Evolutionary conservation across 2,797 vertebrate species (phyloP), one percentile per base, ranked within the genome.

Genomic region (Myotis myotis): DNA sequence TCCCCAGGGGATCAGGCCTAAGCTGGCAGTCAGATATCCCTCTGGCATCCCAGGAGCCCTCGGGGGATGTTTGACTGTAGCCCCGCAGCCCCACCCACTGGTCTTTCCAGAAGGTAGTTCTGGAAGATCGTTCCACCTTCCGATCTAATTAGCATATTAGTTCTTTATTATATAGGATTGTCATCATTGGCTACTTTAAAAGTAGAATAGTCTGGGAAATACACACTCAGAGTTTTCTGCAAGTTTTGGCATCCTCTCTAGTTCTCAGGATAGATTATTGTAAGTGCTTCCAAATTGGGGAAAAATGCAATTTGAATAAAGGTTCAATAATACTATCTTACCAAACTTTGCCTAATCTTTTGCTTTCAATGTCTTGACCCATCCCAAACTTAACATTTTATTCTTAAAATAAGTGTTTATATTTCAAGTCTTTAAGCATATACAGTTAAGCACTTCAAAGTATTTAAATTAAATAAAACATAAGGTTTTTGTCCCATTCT

Each of bases 381-480:
- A 87, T 55, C 19, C 6, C 36, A 68, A 84, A 68, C 4, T 76
- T 83, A 51, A 19, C 4, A 47, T 70, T 83, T 81, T 33, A 51
- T 30, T 88, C 44, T 91, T 74, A 66, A 75, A 71, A 51, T 55
- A 78, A 70, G 8, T 83, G 62, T n/a, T 91, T 91, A 30, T 70
- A 49, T 74, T 89, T 87, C 82, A 75, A 70, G 6, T 51, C 44
- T 44, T 82, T 64, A 70, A 82, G 2, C 17, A 33, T 87, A 89
- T 80, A 64, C 6, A 83, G 8, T 23, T 57, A 36, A 75, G 30
- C 15, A 51, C 10, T 78, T 91, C 2, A n/a, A 80, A 70, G 25
- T 72, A 55, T 55, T 91, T 93, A 71, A 79, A 72, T 85, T 85
- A 91, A 87, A 66, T 53, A 49, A 93, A 89, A 49, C 6, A 51